Percentiles rank a stretch among this genome's conserved stretches.
Evolutionary conservation across 1,140 invertebrate species (phyloP).

Genomic region (Monomorium pharaonis): DNA sequence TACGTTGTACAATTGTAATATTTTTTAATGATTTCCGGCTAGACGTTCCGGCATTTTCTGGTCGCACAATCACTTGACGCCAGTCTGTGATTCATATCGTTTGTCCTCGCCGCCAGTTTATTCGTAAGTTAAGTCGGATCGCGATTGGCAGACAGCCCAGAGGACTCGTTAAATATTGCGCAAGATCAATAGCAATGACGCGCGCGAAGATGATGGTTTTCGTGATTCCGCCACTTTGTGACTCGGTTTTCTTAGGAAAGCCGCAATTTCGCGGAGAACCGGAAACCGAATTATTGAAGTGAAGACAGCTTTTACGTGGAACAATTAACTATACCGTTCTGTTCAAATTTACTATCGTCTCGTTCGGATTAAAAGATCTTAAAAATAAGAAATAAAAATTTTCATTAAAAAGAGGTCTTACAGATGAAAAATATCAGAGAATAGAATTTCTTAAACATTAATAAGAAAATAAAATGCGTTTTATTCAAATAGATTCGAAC

Average conservation of each 20-base stretch:
- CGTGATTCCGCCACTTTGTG: not conserved
- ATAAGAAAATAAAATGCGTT: too few species aligned
- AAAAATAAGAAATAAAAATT: too few species aligned
- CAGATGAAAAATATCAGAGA: too few species aligned
- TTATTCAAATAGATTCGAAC: too few species aligned
- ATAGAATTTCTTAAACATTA: too few species aligned
- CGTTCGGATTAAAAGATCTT: too few species aligned
- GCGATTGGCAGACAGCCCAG: slow-evolving; percentile 49
- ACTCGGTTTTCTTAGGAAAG: slow-evolving; percentile 13
- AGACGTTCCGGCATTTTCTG: slow-evolving; percentile 6
- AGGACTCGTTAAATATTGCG: slow-evolving; percentile 46
- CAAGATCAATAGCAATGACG: slow-evolving; percentile 34
- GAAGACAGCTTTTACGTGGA: not conserved
- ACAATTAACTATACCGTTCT: not conserved
- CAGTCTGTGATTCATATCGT: slow-evolving; percentile 32
- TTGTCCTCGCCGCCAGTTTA: slow-evolving; percentile 5
- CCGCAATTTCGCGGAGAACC: not conserved
- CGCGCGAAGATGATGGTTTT: not conserved
- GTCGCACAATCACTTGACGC: slow-evolving; percentile 22
- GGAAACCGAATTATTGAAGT: slow-evolving; percentile 16
- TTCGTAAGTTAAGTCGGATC: slow-evolving; percentile 20
- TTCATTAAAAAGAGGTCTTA: too few species aligned
- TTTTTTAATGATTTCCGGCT: slow-evolving; percentile 16
- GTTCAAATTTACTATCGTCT: too few species aligned
- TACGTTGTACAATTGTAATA: not conserved